phyloP scores from a whole-genome alignment of 2,797 vertebrate genomes.

The Pelodytes ibericus region DNA sequence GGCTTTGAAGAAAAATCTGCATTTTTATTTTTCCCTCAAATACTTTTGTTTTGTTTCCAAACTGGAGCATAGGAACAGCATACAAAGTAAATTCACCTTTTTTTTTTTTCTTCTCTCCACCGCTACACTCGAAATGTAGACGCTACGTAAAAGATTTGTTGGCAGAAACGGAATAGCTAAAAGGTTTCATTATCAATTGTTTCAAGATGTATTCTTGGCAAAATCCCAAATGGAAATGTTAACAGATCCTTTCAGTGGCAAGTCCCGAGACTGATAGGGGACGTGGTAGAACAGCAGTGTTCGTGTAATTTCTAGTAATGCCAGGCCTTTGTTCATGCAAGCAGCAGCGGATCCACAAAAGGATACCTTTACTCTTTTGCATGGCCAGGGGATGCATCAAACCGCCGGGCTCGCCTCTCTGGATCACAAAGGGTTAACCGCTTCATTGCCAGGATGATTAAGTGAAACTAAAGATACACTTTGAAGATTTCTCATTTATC shows the following conservation, averaged over 20 bases:
- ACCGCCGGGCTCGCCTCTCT: background rate
- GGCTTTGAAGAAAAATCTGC: too few relatives aligned
- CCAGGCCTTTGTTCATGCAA: slow-evolving; percentile 39
- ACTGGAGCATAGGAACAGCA: too few relatives aligned
- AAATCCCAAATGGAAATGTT: slow-evolving; percentile 49
- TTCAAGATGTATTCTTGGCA: slow-evolving; percentile 46
- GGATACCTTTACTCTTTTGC: slow-evolving; percentile 37
- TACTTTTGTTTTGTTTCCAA: too few relatives aligned
- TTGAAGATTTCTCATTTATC: too few relatives aligned
- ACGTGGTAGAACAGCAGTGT: slow-evolving; percentile 48
- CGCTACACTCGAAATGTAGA: slow-evolving; percentile 36
- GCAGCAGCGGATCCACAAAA: slow-evolving; percentile 22
- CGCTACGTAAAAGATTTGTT: slow-evolving; percentile 50
- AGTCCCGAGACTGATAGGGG: slow-evolving; percentile 48
- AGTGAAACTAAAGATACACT: background rate
- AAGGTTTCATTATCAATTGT: slow-evolving; percentile 57
- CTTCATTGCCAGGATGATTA: background rate
- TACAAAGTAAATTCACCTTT: slow-evolving; percentile 29
- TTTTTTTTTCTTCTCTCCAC: slow-evolving; percentile 12
- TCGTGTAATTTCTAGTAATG: slow-evolving; percentile 41
- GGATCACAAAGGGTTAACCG: background rate
- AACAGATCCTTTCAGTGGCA: slow-evolving; percentile 51
- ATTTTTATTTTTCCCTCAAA: too few relatives aligned
- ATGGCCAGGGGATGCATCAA: background rate
- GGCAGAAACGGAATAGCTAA: slow-evolving; percentile 52